These are phyloP conservation scores for Carposina sasakii DNA, from an alignment of 1,140 invertebrate species.

Conservation along the genomic window DNA sequence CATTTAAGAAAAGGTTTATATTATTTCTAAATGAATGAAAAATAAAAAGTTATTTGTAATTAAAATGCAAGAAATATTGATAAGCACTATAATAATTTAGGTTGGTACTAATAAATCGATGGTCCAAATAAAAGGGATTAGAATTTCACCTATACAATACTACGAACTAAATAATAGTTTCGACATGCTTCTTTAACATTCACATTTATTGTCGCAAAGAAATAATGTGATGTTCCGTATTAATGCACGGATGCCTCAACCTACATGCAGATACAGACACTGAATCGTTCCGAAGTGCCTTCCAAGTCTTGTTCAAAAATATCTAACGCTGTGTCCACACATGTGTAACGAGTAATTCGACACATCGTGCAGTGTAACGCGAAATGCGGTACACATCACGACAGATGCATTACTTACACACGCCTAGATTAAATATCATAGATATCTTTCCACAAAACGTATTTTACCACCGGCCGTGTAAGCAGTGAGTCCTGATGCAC, in stretches of 20 bases:
- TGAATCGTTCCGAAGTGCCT: constrained; percentile 32
- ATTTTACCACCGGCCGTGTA: constrained; percentile 53
- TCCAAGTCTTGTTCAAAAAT: constrained; percentile 42
- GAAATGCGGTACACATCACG: too few relatives aligned
- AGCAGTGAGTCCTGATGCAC: constrained; percentile 66
- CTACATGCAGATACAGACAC: constrained; percentile 59
- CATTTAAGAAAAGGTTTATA: too few relatives aligned
- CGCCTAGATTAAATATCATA: constrained; percentile 14
- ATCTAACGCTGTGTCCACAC: constrained; percentile 33
- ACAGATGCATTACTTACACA: too few relatives aligned
- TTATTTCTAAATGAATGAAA: too few relatives aligned
- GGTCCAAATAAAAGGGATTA: constrained; percentile 14
- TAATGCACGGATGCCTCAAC: constrained; percentile 47
- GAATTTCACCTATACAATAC: constrained; percentile 19
- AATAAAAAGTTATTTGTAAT: too few relatives aligned
- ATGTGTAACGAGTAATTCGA: too few relatives aligned
- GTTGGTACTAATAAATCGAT: too few relatives aligned
- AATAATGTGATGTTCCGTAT: too few relatives aligned
- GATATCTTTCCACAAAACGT: constrained; percentile 42
- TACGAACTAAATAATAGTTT: constrained; percentile 25
- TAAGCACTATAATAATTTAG: background rate
- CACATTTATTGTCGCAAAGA: constrained; percentile 13
- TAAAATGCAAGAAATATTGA: background rate
- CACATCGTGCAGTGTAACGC: too few relatives aligned
- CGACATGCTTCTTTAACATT: constrained; percentile 24